These are phyloP conservation scores for Emydoidea blandingii DNA, from an alignment of 2,797 vertebrate genomes.

Conservation along the genomic window DNA sequence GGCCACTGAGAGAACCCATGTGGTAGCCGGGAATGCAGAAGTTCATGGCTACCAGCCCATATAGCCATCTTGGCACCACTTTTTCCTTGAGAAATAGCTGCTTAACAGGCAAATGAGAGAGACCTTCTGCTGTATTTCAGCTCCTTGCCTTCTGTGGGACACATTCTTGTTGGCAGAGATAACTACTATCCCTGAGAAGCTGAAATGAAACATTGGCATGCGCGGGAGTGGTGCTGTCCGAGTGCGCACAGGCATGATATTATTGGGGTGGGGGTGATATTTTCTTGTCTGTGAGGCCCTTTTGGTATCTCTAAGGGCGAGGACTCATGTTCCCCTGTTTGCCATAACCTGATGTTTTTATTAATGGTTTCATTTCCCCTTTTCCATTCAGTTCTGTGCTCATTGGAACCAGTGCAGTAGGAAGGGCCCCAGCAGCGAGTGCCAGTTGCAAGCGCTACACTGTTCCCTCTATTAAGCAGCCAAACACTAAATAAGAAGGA, in stretches of 20 bases:
- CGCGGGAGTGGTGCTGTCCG: not conserved
- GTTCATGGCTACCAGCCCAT: accelerated
- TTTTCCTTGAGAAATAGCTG: not conserved
- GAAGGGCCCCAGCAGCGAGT: not conserved
- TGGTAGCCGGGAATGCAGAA: not conserved
- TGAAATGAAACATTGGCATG: slow-evolving; percentile 4
- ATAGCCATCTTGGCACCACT: accelerated
- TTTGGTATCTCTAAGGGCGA: not conserved
- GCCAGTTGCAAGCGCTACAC: accelerated
- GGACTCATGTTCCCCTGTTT: not conserved
- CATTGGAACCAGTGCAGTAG: not conserved
- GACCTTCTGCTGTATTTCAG: not conserved
- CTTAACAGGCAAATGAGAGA: not conserved
- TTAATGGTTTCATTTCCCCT: not conserved
- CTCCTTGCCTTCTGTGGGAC: not conserved
- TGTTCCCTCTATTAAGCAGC: not conserved
- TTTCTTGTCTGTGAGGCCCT: not conserved
- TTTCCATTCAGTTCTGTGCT: not conserved
- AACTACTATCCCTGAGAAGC: not conserved
- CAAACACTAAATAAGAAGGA: not conserved
- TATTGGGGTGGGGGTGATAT: not conserved
- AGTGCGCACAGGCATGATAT: not conserved
- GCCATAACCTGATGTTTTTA: not conserved
- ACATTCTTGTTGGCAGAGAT: not conserved
- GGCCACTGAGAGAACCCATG: not conserved